These are phyloP conservation scores for Athalia circularis DNA, from an alignment of 2,888 invertebrate species.

Conservation along the genomic window DNA sequence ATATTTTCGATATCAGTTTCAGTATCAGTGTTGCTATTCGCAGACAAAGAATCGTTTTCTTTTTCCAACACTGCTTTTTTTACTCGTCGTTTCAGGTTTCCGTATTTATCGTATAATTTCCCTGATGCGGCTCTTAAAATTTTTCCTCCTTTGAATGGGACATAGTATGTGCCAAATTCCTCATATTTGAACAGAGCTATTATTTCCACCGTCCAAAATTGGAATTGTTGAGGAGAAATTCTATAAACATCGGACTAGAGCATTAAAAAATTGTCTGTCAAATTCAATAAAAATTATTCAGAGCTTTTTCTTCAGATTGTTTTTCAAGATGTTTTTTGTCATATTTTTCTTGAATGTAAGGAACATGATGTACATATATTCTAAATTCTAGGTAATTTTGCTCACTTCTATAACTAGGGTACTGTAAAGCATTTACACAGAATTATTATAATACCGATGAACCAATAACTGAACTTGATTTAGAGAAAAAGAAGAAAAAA, in stretches of 20 bases:
- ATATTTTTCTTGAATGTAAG: neutral
- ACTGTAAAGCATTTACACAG: no score
- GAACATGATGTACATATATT: neutral
- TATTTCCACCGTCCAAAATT: slow-evolving; percentile 41
- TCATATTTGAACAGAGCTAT: slow-evolving; percentile 37
- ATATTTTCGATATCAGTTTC: slow-evolving; percentile 14
- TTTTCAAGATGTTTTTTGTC: no score
- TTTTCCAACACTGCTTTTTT: slow-evolving; percentile 11
- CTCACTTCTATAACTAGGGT: neutral
- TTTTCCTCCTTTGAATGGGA: slow-evolving; percentile 42
- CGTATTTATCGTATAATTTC: slow-evolving; percentile 47
- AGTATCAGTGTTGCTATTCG: neutral
- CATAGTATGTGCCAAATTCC: slow-evolving; percentile 44
- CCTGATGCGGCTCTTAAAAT: slow-evolving; percentile 25
- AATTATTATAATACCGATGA: neutral
- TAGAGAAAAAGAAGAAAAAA: neutral
- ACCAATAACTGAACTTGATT: neutral
- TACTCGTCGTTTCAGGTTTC: slow-evolving; percentile 38
- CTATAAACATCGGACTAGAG: neutral
- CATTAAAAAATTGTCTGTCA: neutral
- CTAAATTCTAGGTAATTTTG: neutral
- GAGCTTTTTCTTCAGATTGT: neutral
- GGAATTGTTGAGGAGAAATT: slow-evolving; percentile 1
- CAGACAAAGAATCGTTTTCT: slow-evolving; percentile 6
- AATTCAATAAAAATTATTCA: slow-evolving; percentile 2